A percentile compares a stretch with the other conserved stretches of the same genome.
Conservation (phyloP, 2,797 vertebrate genomes). For the Etheostoma nigrum region DNA sequence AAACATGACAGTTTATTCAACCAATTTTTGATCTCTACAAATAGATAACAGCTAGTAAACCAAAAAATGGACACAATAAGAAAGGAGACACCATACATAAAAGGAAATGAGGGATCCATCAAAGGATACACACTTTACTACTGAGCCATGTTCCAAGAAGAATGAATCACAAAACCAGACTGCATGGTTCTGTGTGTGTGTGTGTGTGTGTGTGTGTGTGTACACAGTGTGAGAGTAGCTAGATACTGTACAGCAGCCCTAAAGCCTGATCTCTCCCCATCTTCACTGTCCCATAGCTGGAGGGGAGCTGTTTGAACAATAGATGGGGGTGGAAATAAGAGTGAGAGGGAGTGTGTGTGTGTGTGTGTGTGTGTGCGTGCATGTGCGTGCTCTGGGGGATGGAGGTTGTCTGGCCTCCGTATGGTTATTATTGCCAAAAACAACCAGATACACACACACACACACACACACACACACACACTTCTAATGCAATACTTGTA, state of each 20-base stretch:
- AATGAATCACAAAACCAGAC: slow-evolving; percentile 25
- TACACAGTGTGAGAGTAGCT: slow-evolving; percentile 3
- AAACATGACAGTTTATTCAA: background rate
- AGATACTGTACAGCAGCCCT: slow-evolving; percentile 26
- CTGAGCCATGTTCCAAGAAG: background rate
- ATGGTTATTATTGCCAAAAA: slow-evolving; percentile 8
- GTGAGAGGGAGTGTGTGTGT: slow-evolving; percentile 2
- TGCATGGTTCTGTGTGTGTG: background rate
- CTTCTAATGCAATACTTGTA: background rate
- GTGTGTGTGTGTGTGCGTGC: background rate
- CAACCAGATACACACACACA: background rate
- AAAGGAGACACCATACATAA: background rate
- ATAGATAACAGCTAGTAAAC: background rate
- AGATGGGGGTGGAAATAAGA: slow-evolving; percentile 58
- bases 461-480: background rate
- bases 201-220: background rate
- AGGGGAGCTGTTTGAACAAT: slow-evolving; percentile 73
- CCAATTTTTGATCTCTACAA: background rate
- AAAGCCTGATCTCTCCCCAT: slow-evolving; percentile 35
- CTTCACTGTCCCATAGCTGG: slow-evolving; percentile 67
- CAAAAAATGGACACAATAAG: background rate
- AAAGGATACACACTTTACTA: background rate
- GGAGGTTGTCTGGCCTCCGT: slow-evolving; percentile 33
- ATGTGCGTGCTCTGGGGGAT: slow-evolving; percentile 48
- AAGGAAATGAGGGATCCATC: background rate